A percentile compares a stretch with the other conserved stretches of the same genome.
phyloP scores from a whole-genome alignment of 23 tunicate species.

The Corella eumyota region DNA sequence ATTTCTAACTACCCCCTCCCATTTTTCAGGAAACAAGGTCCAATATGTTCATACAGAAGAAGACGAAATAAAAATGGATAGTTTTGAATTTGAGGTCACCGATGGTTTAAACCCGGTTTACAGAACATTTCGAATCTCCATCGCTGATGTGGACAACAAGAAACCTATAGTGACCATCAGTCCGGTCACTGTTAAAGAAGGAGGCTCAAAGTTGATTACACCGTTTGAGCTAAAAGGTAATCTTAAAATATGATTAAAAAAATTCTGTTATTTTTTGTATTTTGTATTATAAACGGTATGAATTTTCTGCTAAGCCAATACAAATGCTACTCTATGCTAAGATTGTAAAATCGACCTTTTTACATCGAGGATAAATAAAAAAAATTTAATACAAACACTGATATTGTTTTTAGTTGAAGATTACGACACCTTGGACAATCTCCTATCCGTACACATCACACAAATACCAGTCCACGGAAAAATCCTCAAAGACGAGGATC shows the following conservation, averaged over 20 bases:
- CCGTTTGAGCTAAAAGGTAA: constrained; percentile 94
- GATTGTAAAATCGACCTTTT: too few relatives aligned
- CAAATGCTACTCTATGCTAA: too few relatives aligned
- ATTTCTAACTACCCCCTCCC: neutral
- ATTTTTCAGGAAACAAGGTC: constrained; percentile 63
- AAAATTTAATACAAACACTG: too few relatives aligned
- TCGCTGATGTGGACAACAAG: constrained; percentile 96
- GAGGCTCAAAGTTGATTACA: constrained; percentile 63
- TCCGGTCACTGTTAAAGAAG: constrained; percentile 76
- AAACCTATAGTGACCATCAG: constrained; percentile 80
- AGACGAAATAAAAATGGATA: constrained; percentile 95
- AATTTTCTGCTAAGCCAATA: too few relatives aligned
- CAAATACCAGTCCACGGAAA: constrained; percentile 87
- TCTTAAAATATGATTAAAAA: too few relatives aligned
- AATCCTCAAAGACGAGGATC: constrained; percentile 29
- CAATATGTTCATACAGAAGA: constrained; percentile 92
- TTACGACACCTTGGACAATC: constrained; percentile 68
- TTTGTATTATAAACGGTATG: too few relatives aligned
- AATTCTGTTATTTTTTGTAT: too few relatives aligned
- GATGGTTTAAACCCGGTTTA: constrained; percentile 97
- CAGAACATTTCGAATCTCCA: constrained; percentile 89
- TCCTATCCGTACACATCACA: constrained; percentile 57
- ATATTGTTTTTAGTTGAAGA: constrained; percentile 56
- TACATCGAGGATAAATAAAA: too few relatives aligned
- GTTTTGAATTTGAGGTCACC: constrained; percentile 92